These are phyloP conservation scores for Aulostomus chinensis DNA, from an alignment of 2,797 vertebrate species.

Conservation along the genomic window DNA sequence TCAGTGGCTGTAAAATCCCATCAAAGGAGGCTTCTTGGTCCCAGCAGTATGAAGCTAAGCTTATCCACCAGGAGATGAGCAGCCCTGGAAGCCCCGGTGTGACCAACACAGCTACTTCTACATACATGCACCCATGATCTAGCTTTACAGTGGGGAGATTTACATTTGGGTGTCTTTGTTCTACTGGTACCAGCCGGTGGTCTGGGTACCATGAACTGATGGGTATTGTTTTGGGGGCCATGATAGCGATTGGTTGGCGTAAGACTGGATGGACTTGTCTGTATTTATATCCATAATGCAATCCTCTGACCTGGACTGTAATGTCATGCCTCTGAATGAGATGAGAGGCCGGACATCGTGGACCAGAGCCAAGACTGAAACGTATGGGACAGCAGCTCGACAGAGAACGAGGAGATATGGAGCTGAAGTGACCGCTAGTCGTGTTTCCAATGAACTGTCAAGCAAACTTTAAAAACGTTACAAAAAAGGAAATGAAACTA, in stretches of 20 bases:
- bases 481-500: too few relatives aligned
- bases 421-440: too few relatives aligned
- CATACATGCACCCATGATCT: constrained; percentile 31
- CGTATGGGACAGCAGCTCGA: too few relatives aligned
- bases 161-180: constrained; percentile 20
- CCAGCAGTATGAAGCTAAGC: constrained; percentile 62
- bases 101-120: constrained; percentile 40
- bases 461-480: too few relatives aligned
- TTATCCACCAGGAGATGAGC: constrained; percentile 61
- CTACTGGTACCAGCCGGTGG: constrained; percentile 30
- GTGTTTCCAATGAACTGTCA: too few relatives aligned
- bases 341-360: too few relatives aligned
- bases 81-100: constrained; percentile 37
- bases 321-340: too few relatives aligned
- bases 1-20: constrained; percentile 75
- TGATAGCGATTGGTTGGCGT: too few relatives aligned
- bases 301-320: too few relatives aligned
- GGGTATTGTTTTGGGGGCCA: constrained; percentile 17
- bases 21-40: constrained; percentile 68
- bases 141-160: constrained; percentile 14
- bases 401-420: too few relatives aligned
- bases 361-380: too few relatives aligned
- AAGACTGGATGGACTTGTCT: constrained; percentile 5
- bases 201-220: constrained; percentile 10
- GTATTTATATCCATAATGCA: too few relatives aligned